Evolutionary conservation across 2,888 invertebrate genomes (phyloP), one percentile per base, ranked within the genome.

Genomic region (Drosophila barbarae): DNA sequence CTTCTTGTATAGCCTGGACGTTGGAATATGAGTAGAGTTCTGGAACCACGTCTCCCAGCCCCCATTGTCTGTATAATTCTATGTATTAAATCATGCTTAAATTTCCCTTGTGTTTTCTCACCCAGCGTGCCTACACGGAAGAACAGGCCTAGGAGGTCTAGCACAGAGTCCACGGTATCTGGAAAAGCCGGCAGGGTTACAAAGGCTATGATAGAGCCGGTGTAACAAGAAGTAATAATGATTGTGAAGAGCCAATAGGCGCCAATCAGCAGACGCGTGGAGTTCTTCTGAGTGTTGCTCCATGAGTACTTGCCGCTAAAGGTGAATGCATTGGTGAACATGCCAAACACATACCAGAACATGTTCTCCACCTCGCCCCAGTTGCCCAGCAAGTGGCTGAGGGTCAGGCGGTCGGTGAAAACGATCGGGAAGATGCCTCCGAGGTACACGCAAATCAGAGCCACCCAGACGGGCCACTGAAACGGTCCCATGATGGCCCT

Each of bases 281-380:
- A 93, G 23, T 92, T 88, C 87, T 94, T 94, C 47, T 91, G 91
- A 2, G 93, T 92, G 85, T 91, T 93, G 71, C 92, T 92, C 94
- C 94, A 95, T 12, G 94, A 93, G 75, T 92, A 92, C 82, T 91
- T 91, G 0, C 94, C 93, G 39, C 90, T 88, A 79, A 94, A 94
- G 0, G 93, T 93, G 78, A 95, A 94, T 74, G 94, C 93, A 83
- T 95, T 95, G 0, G 95, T 95, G 84, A 95, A 95, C 42, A 95
- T 95, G 6, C 95, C 95, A 79, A 95, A 95, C 56, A 95, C 94
- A 84, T 95, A 95, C 95, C 95, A 95, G 87, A 95, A 95, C 95
- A 95, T 95, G 77, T 95, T 94, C 88, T 95, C 94, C 36, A 95
- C 90, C 90, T 94, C 93, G 51, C 93, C 93, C 61, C 93, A 93